phyloP scores from a whole-genome alignment of 1,140 invertebrate species.

The Ectropis grisescens region DNA sequence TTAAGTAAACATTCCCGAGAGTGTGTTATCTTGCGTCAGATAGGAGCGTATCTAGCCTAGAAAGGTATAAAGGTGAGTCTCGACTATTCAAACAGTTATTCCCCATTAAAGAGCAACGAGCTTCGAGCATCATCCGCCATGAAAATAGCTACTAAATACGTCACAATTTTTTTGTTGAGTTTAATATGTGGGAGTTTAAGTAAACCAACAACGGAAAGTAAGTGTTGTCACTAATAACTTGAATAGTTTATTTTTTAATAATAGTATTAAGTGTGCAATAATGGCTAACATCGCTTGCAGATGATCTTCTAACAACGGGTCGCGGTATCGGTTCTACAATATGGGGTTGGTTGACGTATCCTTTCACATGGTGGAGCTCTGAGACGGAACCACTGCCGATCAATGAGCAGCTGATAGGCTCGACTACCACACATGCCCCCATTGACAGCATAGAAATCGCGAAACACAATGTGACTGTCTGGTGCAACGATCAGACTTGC shows the following conservation, averaged over 20 bases:
- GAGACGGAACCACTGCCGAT: constrained; percentile 18
- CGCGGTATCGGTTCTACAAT: constrained; percentile 52
- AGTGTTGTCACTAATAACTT: constrained; percentile 17
- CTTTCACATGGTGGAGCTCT: constrained; percentile 55
- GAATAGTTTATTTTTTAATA: not conserved
- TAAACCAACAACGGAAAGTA: constrained; percentile 32
- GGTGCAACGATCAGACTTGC: constrained; percentile 62
- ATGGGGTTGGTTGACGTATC: constrained; percentile 64
- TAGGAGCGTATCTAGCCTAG: constrained; percentile 30
- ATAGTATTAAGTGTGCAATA: not conserved
- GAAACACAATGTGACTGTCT: constrained; percentile 46
- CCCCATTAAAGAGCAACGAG: constrained; percentile 17
- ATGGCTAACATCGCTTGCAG: constrained; percentile 35
- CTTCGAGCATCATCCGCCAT: constrained; percentile 13
- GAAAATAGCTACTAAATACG: constrained; percentile 29
- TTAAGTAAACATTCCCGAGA: constrained; percentile 63
- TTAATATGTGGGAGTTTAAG: constrained; percentile 23
- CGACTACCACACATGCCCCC: constrained; percentile 12
- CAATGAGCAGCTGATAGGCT: constrained; percentile 18
- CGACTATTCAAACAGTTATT: constrained; percentile 47
- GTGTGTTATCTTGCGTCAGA: constrained; percentile 46
- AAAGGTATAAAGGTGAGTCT: constrained; percentile 39
- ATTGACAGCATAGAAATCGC: constrained; percentile 33
- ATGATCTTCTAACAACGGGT: constrained; percentile 31
- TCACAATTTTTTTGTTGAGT: constrained; percentile 28